These are phyloP conservation scores for Nemurella pictetii DNA, from an alignment of 2,888 invertebrate genomes.

Conservation along the genomic window DNA sequence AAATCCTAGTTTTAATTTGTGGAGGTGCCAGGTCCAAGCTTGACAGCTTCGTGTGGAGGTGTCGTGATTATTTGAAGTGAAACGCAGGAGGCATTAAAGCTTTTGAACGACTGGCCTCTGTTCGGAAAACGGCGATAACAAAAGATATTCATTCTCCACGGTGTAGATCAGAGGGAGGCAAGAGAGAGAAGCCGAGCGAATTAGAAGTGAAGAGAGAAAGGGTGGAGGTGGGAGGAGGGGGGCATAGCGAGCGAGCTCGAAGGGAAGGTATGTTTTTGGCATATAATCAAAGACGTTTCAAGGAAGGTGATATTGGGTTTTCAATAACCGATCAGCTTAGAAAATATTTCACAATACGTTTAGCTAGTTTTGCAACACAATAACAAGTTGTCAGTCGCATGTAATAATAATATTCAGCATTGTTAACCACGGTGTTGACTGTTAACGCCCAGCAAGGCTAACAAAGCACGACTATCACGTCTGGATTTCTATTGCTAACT, in stretches of 20 bases:
- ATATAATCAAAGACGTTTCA: neutral
- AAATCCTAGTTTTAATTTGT: too few species aligned
- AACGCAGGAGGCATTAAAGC: too few species aligned
- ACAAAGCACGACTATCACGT: neutral
- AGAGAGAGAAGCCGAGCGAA: too few species aligned
- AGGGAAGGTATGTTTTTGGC: neutral
- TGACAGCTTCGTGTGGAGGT: neutral
- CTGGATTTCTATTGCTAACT: neutral
- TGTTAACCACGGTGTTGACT: conserved; percentile 27
- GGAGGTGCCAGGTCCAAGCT: neutral
- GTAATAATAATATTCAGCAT: conserved; percentile 11
- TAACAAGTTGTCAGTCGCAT: conserved; percentile 49
- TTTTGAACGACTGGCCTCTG: neutral
- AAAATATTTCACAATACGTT: neutral
- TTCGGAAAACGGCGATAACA: neutral
- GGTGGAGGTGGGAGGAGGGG: neutral
- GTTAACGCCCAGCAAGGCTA: conserved; percentile 35
- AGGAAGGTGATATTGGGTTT: neutral
- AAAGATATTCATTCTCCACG: neutral
- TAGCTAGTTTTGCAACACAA: conserved; percentile 36
- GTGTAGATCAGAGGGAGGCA: neutral
- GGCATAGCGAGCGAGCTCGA: neutral
- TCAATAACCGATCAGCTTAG: conserved; percentile 5
- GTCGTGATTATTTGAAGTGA: neutral
- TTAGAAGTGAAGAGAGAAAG: neutral